These are phyloP conservation scores for Littorina saxatilis DNA, from an alignment of 1,140 invertebrate genomes.

Conservation along the genomic window DNA sequence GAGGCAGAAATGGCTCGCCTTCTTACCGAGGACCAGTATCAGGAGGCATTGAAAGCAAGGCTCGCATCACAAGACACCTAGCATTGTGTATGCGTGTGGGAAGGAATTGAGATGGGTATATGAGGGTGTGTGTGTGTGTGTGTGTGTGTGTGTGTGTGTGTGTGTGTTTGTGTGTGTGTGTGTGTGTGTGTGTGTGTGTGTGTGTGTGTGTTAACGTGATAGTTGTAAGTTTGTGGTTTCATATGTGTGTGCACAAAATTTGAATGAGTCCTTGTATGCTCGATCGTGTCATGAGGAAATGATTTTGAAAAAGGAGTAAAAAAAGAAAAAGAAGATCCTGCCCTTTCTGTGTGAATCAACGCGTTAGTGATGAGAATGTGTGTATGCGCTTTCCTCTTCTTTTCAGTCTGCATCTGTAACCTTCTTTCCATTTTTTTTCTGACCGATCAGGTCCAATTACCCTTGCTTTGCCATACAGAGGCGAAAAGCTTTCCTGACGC, in stretches of 20 bases:
- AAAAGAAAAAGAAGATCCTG: too few species aligned
- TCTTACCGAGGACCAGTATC: slow-evolving; percentile 52
- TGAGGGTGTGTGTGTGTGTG: neutral
- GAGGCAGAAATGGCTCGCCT: slow-evolving; percentile 51
- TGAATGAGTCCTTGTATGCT: neutral
- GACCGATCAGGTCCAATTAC: too few species aligned
- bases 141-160: neutral
- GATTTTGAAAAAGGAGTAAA: too few species aligned
- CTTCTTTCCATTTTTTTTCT: too few species aligned
- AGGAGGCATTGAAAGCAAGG: neutral
- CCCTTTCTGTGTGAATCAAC: too few species aligned
- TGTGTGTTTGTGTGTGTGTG: neutral
- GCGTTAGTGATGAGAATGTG: too few species aligned
- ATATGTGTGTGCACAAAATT: neutral
- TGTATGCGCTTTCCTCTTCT: too few species aligned
- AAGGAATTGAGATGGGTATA: neutral
- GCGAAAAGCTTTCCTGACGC: too few species aligned
- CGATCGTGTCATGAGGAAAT: neutral
- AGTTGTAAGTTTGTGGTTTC: neutral
- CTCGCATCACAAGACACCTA: neutral
- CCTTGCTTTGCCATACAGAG: too few species aligned
- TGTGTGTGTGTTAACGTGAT: neutral
- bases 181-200: neutral
- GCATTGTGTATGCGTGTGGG: neutral
- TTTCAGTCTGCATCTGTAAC: too few species aligned